Evolutionary conservation across 2,888 invertebrate genomes (phyloP).

Genomic region (Parnassius smintheus): DNA sequence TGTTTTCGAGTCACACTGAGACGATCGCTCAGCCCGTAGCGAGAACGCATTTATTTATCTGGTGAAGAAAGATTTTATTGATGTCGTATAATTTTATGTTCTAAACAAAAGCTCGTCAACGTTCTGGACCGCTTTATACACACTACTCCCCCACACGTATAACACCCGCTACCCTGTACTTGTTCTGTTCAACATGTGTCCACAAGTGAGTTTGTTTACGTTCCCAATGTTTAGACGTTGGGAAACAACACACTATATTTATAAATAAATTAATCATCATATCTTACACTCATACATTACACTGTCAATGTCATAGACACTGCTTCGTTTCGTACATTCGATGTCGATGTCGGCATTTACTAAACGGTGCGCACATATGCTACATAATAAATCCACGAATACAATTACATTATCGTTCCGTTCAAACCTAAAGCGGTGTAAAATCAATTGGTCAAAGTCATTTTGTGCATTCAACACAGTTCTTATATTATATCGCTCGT

Average conservation of each 20-base stretch:
- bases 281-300: neutral
- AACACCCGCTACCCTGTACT: constrained; percentile 62
- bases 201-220: constrained; percentile 71
- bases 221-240: constrained; percentile 63
- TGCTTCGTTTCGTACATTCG: neutral
- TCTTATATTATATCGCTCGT: constrained; percentile 44
- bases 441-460: constrained; percentile 77
- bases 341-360: constrained; percentile 38
- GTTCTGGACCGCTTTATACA: constrained; percentile 35
- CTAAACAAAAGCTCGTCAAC: constrained; percentile 75
- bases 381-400: constrained; percentile 40
- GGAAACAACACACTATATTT: constrained; percentile 28
- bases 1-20: constrained; percentile 47
- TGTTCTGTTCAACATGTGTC: constrained; percentile 64
- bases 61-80: constrained; percentile 78
- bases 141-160: constrained; percentile 36
- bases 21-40: constrained; percentile 39
- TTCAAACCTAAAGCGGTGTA: constrained; percentile 56
- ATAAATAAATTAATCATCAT: constrained; percentile 32
- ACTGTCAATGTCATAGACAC: neutral
- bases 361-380: constrained; percentile 41
- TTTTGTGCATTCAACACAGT: constrained; percentile 58
- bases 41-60: constrained; percentile 65
- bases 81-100: constrained; percentile 79
- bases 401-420: constrained; percentile 20